Conservation (phyloP, 2,888 invertebrate species). For the Globia sparganii region DNA sequence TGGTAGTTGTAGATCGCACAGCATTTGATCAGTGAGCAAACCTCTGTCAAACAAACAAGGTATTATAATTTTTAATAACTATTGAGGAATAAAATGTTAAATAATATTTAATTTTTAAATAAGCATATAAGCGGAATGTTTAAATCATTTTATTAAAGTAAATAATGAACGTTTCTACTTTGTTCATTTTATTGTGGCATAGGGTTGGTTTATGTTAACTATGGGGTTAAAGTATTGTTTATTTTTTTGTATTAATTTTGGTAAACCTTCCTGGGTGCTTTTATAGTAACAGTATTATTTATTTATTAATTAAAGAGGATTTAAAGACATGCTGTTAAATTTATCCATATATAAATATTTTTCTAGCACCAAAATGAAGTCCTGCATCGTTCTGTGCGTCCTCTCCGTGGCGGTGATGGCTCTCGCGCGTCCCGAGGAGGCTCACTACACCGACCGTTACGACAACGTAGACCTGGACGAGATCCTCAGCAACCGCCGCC, state of each 20-base stretch:
- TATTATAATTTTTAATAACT: constrained; percentile 20
- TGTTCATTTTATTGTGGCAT: too few relatives aligned
- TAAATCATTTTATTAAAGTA: too few relatives aligned
- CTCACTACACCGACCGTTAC: constrained; percentile 91
- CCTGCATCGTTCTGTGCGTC: constrained; percentile 71
- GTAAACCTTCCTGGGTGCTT: neutral
- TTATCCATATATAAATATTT: neutral
- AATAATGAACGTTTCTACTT: neutral
- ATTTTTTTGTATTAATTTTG: neutral
- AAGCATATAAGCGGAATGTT: neutral
- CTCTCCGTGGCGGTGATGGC: constrained; percentile 71
- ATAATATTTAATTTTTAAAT: neutral
- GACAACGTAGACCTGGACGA: constrained; percentile 93
- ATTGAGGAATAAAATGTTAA: neutral
- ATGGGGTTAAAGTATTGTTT: neutral
- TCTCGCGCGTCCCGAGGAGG: constrained; percentile 71
- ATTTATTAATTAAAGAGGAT: neutral
- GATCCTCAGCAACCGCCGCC: constrained; percentile 91
- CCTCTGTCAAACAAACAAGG: constrained; percentile 29
- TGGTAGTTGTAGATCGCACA: constrained; percentile 22
- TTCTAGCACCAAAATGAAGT: constrained; percentile 65
- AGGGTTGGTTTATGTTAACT: neutral
- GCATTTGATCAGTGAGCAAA: constrained; percentile 30
- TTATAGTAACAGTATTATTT: neutral
- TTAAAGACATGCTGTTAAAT: neutral